Base-by-base conservation (phyloP, 37 sponge, comb jelly and placozoan genomes). In the Ephydatia muelleri region DNA sequence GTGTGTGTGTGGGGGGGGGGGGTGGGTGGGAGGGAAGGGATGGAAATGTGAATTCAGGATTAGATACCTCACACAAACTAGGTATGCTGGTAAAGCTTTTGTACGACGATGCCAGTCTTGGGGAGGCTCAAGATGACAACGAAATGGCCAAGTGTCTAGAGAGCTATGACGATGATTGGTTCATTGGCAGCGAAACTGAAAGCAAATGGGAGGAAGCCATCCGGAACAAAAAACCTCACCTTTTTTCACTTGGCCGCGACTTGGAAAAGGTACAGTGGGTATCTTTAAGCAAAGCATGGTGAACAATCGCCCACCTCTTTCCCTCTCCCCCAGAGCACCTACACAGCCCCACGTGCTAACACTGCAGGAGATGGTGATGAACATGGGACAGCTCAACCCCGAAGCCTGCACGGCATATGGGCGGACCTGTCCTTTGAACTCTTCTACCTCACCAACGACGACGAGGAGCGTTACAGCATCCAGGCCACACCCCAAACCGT, bases 401-500 rank as follows among this genome's bases (percentile, higher is more conserved):
- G 89, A 81, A 68, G 82, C 83, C 83, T 93, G 8, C 77, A 76
- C 22, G 85, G 85, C 6, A 49, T 92, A 21, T 96, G 97, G 97
- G 68, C 87, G 28, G 82, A 93, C 67, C 76, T 93, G 67, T 71
- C 88, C 12, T 68, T 91, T n/a, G 97, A 96, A 77, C 84, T 96
- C 64, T 74, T 89, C 68, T 96, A 96, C 70, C 82, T 96, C 64
- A 93, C 91, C 33, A 91, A 96, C 65, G 97, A 96, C 80, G 97
- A 96, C 65, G 97, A 96, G 68, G 97, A 96, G 80, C 75, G 97
- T 6, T 91, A 96, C 87, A 96, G 97, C 83, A 93, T 96, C 35
- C 97, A 96, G 79, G 93, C n/a, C n/a, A n/a, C 92, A 25, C 94
- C 93, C 30, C 87, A 85, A 19, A 48, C 73, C 73, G 76, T 96